These are phyloP conservation scores for Diarsia rubi DNA, from an alignment of 2,888 invertebrate species.

Conservation along the genomic window DNA sequence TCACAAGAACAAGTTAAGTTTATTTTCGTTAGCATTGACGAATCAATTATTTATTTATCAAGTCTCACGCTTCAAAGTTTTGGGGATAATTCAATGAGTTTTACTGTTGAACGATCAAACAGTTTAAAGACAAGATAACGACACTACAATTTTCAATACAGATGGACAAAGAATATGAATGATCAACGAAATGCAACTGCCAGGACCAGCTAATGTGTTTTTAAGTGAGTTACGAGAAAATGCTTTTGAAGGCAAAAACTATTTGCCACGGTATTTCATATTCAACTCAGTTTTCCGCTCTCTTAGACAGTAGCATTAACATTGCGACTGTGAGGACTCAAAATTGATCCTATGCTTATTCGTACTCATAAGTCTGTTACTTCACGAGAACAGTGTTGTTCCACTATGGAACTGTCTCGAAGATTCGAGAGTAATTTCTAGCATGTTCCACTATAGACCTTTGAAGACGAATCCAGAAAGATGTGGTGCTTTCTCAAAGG, in stretches of 20 bases:
- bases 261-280: conserved; percentile 21
- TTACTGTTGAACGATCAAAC: conserved; percentile 19
- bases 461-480: too few species aligned
- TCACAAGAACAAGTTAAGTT: conserved; percentile 11
- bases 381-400: too few species aligned
- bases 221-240: conserved; percentile 41
- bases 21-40: conserved; percentile 15
- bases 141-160: conserved; percentile 12
- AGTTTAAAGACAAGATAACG: conserved; percentile 9
- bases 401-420: too few species aligned
- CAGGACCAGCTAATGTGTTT: conserved; percentile 49
- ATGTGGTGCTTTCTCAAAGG: too few species aligned
- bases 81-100: conserved; percentile 20
- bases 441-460: too few species aligned
- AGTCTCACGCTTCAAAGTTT: conserved; percentile 16
- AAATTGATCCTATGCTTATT: not conserved
- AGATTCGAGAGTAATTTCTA: too few species aligned
- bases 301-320: not conserved
- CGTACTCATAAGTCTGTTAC: too few species aligned
- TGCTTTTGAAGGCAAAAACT: conserved; percentile 11
- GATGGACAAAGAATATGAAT: conserved; percentile 56
- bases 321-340: not conserved
- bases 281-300: conserved; percentile 17
- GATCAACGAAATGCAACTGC: conserved; percentile 45
- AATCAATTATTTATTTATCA: conserved; percentile 29